Evolutionary conservation across 37 sponge, comb jelly and placozoan species (phyloP).

Genomic region (Geodia barretti): DNA sequence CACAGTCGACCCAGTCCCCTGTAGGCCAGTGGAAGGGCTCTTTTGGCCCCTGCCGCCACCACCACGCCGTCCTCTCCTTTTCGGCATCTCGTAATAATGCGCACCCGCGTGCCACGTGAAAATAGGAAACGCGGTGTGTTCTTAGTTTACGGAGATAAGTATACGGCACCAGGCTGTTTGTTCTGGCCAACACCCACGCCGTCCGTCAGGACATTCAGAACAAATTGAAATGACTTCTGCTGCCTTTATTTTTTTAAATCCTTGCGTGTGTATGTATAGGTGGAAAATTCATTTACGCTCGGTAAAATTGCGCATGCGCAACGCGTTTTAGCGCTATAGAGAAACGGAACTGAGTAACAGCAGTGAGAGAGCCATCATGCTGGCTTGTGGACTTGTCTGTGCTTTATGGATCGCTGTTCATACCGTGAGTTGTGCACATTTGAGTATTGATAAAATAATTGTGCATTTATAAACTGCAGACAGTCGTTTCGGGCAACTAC

Average conservation of each 20-base stretch:
- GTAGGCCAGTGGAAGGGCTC: not conserved
- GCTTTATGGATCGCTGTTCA: not conserved
- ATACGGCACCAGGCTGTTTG: conserved; percentile 65
- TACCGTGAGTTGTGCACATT: not conserved
- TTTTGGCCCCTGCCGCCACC: not conserved
- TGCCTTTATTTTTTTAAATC: too few species aligned
- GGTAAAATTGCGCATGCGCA: conserved; percentile 1
- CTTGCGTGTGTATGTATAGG: too few species aligned
- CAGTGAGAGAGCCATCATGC: too few species aligned
- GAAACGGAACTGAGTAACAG: too few species aligned
- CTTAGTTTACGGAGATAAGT: not conserved
- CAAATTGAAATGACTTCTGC: conserved; percentile 46
- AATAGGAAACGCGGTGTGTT: too few species aligned
- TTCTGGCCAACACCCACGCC: conserved; percentile 47
- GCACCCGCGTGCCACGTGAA: too few species aligned
- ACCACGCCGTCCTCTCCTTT: not conserved
- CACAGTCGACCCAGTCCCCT: not conserved
- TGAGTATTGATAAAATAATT: not conserved
- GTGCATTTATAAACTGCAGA: not conserved
- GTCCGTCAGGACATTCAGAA: conserved; percentile 47
- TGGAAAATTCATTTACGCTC: too few species aligned
- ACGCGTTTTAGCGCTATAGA: too few species aligned
- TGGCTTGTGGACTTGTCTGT: too few species aligned
- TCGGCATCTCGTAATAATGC: not conserved
- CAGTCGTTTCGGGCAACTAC: conserved; percentile 5